Conservation (phyloP, 2,888 invertebrate genomes). For the Drosophila greeni region DNA sequence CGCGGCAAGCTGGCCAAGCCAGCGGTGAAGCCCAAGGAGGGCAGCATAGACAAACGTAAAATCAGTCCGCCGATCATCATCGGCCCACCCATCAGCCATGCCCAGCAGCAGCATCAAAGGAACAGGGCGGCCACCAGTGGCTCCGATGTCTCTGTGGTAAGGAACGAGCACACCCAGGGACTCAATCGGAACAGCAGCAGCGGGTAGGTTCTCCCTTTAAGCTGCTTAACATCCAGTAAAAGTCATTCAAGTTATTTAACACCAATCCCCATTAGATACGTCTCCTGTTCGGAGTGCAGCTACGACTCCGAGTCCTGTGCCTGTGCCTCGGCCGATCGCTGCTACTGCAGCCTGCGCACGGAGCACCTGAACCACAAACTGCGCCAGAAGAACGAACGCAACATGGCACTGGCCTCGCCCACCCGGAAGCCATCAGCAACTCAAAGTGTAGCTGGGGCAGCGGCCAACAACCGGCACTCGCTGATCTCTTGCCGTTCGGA, state of each 20-base stretch:
- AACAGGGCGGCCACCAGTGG: constrained; percentile 82
- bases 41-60: constrained; percentile 39
- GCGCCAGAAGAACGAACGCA: constrained; percentile 70
- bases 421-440: constrained; percentile 34
- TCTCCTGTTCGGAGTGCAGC: constrained; percentile 92
- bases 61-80: constrained; percentile 60
- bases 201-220: constrained; percentile 77
- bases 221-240: background rate
- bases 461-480: constrained; percentile 71
- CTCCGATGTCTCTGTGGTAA: constrained; percentile 83
- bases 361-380: constrained; percentile 66
- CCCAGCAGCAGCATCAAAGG: constrained; percentile 76
- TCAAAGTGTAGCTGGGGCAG: background rate
- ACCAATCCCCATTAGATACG: constrained; percentile 80
- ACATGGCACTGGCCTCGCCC: constrained; percentile 53
- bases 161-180: constrained; percentile 82
- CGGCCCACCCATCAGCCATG: constrained; percentile 61
- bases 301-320: constrained; percentile 91
- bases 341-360: constrained; percentile 85
- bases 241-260: constrained; percentile 1
- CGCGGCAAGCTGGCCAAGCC: constrained; percentile 72
- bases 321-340: constrained; percentile 87
- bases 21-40: constrained; percentile 66
- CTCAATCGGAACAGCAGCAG: constrained; percentile 84
- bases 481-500: constrained; percentile 79